Evolutionary conservation across 2,797 vertebrate genomes (phyloP).

Genomic region (Uromys caudimaculatus): DNA sequence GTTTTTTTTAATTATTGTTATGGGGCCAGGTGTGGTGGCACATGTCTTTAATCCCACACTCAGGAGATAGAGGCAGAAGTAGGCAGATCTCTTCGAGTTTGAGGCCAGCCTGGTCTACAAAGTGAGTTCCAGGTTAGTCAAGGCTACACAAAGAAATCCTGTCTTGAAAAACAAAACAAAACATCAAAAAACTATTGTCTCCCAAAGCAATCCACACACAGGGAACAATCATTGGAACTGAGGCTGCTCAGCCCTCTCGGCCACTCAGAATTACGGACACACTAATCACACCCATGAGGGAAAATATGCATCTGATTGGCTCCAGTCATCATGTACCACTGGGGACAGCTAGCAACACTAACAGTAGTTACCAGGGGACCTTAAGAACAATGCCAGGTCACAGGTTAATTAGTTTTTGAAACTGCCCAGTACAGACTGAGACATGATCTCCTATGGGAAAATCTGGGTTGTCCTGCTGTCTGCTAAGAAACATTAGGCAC

Average conservation of each 20-base stretch:
- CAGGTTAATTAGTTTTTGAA: conserved; percentile 54
- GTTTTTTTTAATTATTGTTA: not conserved
- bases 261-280: conserved; percentile 34
- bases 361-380: conserved; percentile 38
- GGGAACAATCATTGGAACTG: conserved; percentile 27
- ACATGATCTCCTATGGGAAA: conserved; percentile 4
- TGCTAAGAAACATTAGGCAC: not conserved
- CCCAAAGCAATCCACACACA: not conserved
- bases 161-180: not conserved
- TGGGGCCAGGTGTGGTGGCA: not conserved
- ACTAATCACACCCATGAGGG: conserved; percentile 21
- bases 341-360: not conserved
- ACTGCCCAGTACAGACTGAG: not conserved
- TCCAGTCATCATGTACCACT: not conserved
- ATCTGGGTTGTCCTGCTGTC: not conserved
- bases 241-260: not conserved
- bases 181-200: not conserved
- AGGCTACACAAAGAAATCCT: not conserved
- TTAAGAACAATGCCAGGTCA: conserved; percentile 5
- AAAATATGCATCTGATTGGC: conserved; percentile 11
- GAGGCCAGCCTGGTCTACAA: not conserved
- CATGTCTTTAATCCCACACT: not conserved
- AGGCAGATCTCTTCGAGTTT: not conserved
- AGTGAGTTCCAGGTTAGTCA: not conserved
- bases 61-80: not conserved